These are phyloP conservation scores for Syrrhaptes paradoxus DNA, from an alignment of 2,113 vertebrate genomes.

Conservation along the genomic window DNA sequence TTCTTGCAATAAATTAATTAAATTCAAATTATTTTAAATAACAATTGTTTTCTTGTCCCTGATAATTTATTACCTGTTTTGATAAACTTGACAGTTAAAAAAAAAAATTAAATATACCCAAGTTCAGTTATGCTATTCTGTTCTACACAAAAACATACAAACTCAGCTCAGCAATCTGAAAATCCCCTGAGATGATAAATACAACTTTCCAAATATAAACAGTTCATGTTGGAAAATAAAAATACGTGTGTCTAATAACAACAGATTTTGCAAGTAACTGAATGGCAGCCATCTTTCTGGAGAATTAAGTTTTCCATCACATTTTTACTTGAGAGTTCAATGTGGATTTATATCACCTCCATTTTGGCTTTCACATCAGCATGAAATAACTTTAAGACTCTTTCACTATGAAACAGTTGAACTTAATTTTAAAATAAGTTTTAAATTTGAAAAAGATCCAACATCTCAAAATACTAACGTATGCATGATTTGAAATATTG, in stretches of 20 bases:
- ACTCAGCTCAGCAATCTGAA: not conserved
- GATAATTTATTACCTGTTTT: not conserved
- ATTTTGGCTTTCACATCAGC: not conserved
- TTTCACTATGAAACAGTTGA: not conserved
- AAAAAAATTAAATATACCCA: not conserved
- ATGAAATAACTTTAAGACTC: not conserved
- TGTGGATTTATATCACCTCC: not conserved
- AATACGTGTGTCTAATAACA: not conserved
- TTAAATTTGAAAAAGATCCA: not conserved
- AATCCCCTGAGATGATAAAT: not conserved
- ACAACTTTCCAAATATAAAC: not conserved
- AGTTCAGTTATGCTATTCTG: not conserved
- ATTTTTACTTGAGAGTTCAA: not conserved
- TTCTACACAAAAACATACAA: not conserved
- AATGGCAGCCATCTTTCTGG: not conserved
- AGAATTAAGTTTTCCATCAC: not conserved
- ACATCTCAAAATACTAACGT: conserved; percentile 22
- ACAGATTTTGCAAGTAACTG: not conserved
- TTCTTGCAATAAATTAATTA: not conserved
- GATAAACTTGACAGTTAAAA: not conserved
- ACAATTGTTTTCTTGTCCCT: not conserved
- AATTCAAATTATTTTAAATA: not conserved
- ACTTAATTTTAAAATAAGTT: not conserved
- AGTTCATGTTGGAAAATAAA: conserved; percentile 1
- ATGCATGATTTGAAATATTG: not conserved